phyloP scores from a whole-genome alignment of 1,140 invertebrate species.

The Caenorhabditis elegans region WBcel235 BX284602.5:9246501-9247000 shows the following conservation, averaged over 20 bases:
- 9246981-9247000: too few relatives aligned
- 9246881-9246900: too few relatives aligned
- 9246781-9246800: background rate
- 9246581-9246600: slow-evolving; percentile 62
- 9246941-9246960: too few relatives aligned
- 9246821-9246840: background rate
- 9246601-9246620: background rate
- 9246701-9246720: background rate
- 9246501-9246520: slow-evolving; percentile 64
- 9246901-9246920: too few relatives aligned
- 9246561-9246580: slow-evolving; percentile 63
- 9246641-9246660: background rate
- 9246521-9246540: slow-evolving; percentile 67
- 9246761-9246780: background rate
- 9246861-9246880: background rate
- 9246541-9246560: slow-evolving; percentile 62
- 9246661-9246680: background rate
- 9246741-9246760: background rate
- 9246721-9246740: background rate
- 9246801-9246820: background rate
- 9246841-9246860: background rate
- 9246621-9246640: background rate
- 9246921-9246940: too few relatives aligned
- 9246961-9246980: too few relatives aligned
- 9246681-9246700: background rate